Evolutionary conservation across 2,888 invertebrate genomes (phyloP).

Genomic region (Tetrapedia diversipes): DNA sequence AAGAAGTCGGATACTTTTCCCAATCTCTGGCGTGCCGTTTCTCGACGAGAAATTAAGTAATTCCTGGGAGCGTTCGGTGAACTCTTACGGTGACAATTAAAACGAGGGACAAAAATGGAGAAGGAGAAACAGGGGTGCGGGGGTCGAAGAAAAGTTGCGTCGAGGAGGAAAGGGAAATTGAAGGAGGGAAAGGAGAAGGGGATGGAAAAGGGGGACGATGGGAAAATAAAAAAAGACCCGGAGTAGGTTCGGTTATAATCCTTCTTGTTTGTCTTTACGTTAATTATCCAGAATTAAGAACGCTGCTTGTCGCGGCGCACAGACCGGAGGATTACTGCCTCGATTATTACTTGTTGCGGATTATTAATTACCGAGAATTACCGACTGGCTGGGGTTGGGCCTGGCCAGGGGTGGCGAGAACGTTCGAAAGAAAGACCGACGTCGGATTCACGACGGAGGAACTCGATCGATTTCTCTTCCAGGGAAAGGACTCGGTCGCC

Average conservation of each 20-base stretch:
- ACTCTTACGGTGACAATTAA: background rate
- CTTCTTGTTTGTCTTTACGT: slow-evolving; percentile 82
- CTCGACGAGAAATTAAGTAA: slow-evolving; percentile 16
- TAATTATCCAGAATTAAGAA: slow-evolving; percentile 83
- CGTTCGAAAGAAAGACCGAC: slow-evolving; percentile 21
- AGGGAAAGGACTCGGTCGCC: background rate
- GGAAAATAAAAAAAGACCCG: slow-evolving; percentile 52
- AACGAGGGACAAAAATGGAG: background rate
- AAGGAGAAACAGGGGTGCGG: background rate
- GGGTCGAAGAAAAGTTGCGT: slow-evolving; percentile 1
- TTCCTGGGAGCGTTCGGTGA: background rate
- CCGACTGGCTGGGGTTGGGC: slow-evolving; percentile 32
- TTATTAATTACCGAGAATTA: slow-evolving; percentile 82
- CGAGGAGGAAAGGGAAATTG: slow-evolving; percentile 13
- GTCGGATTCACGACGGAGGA: background rate
- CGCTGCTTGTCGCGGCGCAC: slow-evolving; percentile 74
- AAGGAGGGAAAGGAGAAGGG: background rate
- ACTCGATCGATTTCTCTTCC: slow-evolving; percentile 27
- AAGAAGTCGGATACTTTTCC: slow-evolving; percentile 12
- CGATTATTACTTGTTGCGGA: slow-evolving; percentile 82
- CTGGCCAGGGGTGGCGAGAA: slow-evolving; percentile 21
- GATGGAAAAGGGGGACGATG: slow-evolving; percentile 48
- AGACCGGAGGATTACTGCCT: slow-evolving; percentile 81
- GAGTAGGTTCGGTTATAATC: slow-evolving; percentile 72
- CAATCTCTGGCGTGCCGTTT: no score